phyloP scores from a whole-genome alignment of 2,113 vertebrate genomes.

The Malurus melanocephalus region DNA sequence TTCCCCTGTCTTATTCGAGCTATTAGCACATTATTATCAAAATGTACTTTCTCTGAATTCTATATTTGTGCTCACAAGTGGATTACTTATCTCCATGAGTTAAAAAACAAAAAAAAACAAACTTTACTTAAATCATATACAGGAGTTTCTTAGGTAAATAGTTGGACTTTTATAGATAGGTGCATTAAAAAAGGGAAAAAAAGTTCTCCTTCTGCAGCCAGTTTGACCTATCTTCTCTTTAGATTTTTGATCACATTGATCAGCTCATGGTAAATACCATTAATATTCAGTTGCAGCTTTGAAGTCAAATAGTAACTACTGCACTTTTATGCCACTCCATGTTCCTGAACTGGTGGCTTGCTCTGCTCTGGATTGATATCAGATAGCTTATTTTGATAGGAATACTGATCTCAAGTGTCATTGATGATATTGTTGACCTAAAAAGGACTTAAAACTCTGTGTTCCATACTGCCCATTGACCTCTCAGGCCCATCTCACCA shows the following conservation, averaged over 20 bases:
- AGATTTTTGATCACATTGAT: background rate
- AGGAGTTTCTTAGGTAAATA: background rate
- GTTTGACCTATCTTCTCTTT: background rate
- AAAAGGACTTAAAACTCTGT: background rate
- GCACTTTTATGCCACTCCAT: background rate
- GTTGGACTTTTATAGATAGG: background rate
- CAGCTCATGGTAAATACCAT: background rate
- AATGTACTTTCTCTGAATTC: background rate
- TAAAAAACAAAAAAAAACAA: background rate
- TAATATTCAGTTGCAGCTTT: background rate
- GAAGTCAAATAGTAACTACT: background rate
- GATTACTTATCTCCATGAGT: background rate
- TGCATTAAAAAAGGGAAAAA: background rate
- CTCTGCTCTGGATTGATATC: background rate
- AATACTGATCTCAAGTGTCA: background rate
- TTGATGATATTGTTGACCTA: background rate
- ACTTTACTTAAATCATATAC: background rate
- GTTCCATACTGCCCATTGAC: background rate
- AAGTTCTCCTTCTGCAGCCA: background rate
- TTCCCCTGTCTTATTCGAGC: background rate
- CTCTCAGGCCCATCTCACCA: background rate
- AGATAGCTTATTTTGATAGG: background rate
- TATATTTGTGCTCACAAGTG: background rate
- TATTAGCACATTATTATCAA: background rate
- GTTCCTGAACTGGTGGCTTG: background rate